A percentile compares a stretch with the other conserved stretches of the same genome.
Evolutionary conservation across 2,797 vertebrate species (phyloP).

Genomic region (Bradypodion pumilum): DNA sequence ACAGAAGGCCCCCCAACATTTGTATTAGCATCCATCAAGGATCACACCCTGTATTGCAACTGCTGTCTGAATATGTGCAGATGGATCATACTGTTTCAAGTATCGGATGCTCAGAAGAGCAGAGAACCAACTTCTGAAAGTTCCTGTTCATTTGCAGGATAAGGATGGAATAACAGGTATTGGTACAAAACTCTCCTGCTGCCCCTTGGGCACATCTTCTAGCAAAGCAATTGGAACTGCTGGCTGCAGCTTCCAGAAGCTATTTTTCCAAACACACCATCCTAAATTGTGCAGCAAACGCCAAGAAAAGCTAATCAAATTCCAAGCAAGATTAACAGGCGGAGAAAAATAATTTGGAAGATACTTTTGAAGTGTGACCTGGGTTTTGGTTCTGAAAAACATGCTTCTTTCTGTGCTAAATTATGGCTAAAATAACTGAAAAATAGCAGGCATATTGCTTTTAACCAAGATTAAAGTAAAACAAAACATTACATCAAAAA

Average conservation of each 20-base stretch:
- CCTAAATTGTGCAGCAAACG: conserved; percentile 9
- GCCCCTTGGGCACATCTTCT: background rate
- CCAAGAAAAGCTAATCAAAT: conserved; percentile 26
- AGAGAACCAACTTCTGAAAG: background rate
- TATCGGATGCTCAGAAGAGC: background rate
- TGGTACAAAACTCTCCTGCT: background rate
- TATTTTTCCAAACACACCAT: background rate
- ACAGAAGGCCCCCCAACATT: conserved; percentile 4
- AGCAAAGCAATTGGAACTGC: background rate
- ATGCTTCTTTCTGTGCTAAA: conserved; percentile 8
- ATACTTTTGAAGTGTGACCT: conserved; percentile 26
- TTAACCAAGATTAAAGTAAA: conserved; percentile 42
- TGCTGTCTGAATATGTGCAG: background rate
- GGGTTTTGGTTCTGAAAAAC: background rate
- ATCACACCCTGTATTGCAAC: conserved; percentile 18
- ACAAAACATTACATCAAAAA: conserved; percentile 26
- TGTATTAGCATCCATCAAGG: conserved; percentile 22
- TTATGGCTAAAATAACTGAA: background rate
- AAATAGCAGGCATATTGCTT: background rate
- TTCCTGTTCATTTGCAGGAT: background rate
- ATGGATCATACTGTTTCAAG: background rate
- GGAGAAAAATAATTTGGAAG: background rate
- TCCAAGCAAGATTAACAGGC: background rate
- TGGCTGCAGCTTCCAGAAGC: conserved; percentile 3
- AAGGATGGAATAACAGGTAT: background rate